Evolutionary conservation across 2,797 vertebrate genomes (phyloP).

Genomic region (Oreortyx pictus): DNA sequence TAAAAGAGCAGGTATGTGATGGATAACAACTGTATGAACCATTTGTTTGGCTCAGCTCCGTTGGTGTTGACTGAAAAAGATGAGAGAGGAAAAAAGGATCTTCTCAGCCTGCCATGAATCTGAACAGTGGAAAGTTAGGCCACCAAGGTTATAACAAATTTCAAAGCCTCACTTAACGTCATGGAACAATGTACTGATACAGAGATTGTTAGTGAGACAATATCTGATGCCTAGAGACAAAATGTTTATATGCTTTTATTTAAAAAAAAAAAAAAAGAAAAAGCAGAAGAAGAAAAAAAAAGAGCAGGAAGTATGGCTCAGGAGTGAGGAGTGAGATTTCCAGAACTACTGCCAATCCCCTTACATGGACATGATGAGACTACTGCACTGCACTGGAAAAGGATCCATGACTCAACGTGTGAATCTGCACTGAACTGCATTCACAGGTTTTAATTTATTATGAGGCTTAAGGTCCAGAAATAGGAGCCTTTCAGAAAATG

Average conservation of each 20-base stretch:
- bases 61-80: not conserved
- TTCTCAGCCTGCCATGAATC: not conserved
- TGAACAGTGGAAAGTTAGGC: not conserved
- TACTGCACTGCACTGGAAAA: not conserved
- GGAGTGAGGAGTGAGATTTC: slow-evolving; percentile 8
- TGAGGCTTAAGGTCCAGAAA: not conserved
- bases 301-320: not conserved
- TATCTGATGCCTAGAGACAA: not conserved
- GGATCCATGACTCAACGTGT: not conserved
- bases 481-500: not conserved
- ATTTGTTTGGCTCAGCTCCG: not conserved
- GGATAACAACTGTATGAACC: not conserved
- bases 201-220: not conserved
- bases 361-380: slow-evolving; percentile 1
- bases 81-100: not conserved
- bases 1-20: not conserved
- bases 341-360: slow-evolving; percentile 24
- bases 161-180: not conserved
- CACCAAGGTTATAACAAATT: not conserved
- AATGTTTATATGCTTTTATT: not conserved
- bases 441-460: not conserved
- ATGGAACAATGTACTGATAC: not conserved
- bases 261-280: not conserved
- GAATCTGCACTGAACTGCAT: not conserved
- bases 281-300: not conserved